Conservation (phyloP, 2,888 invertebrate genomes). For the Poecilobothrus nobilitatus region DNA sequence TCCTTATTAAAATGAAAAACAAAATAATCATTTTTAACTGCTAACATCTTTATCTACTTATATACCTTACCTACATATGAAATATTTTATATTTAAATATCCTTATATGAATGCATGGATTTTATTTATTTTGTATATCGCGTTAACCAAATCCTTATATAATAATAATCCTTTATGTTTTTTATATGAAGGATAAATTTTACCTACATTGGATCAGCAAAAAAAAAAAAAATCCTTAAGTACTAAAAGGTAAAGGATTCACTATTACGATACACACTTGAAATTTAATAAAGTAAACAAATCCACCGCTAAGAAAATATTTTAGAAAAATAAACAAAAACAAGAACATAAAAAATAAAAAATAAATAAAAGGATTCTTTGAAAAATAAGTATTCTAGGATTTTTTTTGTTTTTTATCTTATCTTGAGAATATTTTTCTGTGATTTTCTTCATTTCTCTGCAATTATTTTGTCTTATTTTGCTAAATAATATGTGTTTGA, state of each 20-base stretch:
- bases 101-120: too few relatives aligned
- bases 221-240: too few relatives aligned
- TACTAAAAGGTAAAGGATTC: too few relatives aligned
- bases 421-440: background rate
- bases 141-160: background rate
- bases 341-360: background rate
- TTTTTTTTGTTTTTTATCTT: too few relatives aligned
- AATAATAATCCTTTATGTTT: background rate
- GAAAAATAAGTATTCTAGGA: background rate
- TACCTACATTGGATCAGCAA: too few relatives aligned
- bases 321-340: background rate
- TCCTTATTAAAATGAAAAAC: too few relatives aligned
- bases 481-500: background rate
- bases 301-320: background rate
- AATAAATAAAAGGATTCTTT: background rate
- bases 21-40: too few relatives aligned
- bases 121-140: background rate
- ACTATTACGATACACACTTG: background rate
- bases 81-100: too few relatives aligned
- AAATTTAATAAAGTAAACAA: background rate
- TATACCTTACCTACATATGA: too few relatives aligned
- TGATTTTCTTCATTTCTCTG: background rate
- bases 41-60: too few relatives aligned
- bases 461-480: background rate
- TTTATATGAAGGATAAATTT: too few relatives aligned